These are phyloP conservation scores for Mystacornis crossleyi DNA, from an alignment of 2,113 vertebrate genomes.

Conservation along the genomic window DNA sequence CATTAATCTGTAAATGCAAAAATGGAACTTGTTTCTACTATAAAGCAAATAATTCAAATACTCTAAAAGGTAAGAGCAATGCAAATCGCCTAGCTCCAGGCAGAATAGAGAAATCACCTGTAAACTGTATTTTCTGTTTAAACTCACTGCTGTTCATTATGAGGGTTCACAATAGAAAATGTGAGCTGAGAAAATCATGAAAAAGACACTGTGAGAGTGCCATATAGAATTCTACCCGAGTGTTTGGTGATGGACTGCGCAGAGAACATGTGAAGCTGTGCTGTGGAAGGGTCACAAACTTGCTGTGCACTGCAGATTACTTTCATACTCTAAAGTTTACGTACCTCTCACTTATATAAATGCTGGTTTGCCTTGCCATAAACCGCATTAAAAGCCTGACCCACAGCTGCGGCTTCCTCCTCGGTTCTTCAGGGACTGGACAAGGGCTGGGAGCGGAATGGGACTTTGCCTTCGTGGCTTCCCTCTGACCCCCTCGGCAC, in stretches of 20 bases:
- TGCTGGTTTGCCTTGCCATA: not conserved
- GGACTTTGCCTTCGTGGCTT: not conserved
- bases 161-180: not conserved
- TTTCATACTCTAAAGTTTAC: not conserved
- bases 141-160: not conserved
- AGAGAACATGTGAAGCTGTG: not conserved
- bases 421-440: not conserved
- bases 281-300: not conserved
- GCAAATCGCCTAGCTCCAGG: not conserved
- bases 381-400: not conserved
- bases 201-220: not conserved
- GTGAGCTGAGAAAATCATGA: not conserved
- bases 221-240: not conserved
- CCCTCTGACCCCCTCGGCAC: not conserved
- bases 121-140: not conserved
- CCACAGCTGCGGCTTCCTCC: not conserved
- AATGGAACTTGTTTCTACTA: not conserved
- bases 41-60: not conserved
- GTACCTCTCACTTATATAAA: not conserved
- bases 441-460: not conserved
- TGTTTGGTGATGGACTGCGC: not conserved
- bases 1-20: not conserved
- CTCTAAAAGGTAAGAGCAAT: not conserved
- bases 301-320: not conserved
- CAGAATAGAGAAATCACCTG: not conserved